phyloP scores from a whole-genome alignment of 2,797 vertebrate species.

The Hydrocynus forskahlii region DNA sequence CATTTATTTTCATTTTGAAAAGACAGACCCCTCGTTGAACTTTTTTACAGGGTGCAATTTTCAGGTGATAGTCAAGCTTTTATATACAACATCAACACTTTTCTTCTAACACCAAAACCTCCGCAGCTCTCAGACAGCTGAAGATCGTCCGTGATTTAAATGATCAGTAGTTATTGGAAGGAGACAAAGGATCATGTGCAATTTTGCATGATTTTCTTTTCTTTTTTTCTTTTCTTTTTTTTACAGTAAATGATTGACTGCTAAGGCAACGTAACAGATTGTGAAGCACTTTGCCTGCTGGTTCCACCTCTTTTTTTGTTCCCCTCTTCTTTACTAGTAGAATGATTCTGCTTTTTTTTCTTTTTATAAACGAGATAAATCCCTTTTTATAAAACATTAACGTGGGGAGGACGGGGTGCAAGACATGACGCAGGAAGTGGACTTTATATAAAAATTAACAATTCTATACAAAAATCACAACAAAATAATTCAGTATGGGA shows the following conservation, averaged over 20 bases:
- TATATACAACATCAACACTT: constrained; percentile 64
- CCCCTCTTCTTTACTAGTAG: constrained; percentile 65
- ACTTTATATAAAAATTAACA: constrained; percentile 92
- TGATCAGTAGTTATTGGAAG: constrained; percentile 69
- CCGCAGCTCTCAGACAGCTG: constrained; percentile 45
- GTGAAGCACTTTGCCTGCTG: constrained; percentile 86
- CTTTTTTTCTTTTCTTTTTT: background rate
- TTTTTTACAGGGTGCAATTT: constrained; percentile 79
- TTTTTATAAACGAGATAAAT: constrained; percentile 84
- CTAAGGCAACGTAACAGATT: constrained; percentile 88
- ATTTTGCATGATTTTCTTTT: constrained; percentile 70
- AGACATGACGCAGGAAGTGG: constrained; percentile 88
- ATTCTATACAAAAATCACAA: constrained; percentile 93
- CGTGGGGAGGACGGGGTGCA: constrained; percentile 75
- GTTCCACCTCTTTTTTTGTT: constrained; percentile 76
- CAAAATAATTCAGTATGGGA: constrained; percentile 91
- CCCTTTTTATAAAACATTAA: constrained; percentile 87
- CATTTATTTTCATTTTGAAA: constrained; percentile 67
- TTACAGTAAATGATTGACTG: constrained; percentile 83
- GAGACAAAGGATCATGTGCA: constrained; percentile 78
- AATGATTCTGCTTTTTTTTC: constrained; percentile 68
- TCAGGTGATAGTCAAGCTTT: constrained; percentile 84
- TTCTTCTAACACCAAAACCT: constrained; percentile 51
- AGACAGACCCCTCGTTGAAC: constrained; percentile 65
- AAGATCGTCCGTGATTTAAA: constrained; percentile 54